Evolutionary conservation across 2,797 vertebrate species (phyloP).

Genomic region (Rhabdophis nuchalis): DNA sequence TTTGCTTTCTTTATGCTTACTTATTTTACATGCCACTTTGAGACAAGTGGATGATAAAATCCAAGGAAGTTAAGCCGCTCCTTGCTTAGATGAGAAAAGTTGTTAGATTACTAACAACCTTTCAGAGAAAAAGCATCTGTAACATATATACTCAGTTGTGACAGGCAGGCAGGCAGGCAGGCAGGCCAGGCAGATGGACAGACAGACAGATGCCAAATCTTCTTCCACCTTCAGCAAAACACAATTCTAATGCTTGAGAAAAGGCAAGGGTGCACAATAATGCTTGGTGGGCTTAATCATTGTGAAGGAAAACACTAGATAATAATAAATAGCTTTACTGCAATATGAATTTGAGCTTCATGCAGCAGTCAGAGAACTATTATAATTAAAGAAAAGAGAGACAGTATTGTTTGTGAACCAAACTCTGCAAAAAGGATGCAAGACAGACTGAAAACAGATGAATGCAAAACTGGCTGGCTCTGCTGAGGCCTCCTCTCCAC

Average conservation of each 20-base stretch:
- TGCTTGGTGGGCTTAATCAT: constrained; percentile 5
- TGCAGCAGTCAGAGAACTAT: background rate
- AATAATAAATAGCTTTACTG: constrained; percentile 7
- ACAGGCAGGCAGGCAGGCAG: no score
- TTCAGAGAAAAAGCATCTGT: constrained; percentile 11
- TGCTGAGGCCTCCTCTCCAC: background rate
- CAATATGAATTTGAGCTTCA: background rate
- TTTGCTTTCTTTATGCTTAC: constrained; percentile 31
- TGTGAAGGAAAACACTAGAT: constrained; percentile 10
- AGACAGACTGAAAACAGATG: background rate
- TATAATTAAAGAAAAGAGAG: background rate
- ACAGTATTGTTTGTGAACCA: background rate
- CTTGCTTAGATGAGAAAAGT: constrained; percentile 12
- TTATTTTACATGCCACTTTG: constrained; percentile 42
- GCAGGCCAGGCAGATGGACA: no score
- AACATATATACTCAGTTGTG: no score
- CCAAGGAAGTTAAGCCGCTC: background rate
- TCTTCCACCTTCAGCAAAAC: background rate
- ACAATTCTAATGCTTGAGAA: background rate
- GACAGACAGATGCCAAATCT: background rate
- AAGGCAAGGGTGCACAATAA: constrained; percentile 2
- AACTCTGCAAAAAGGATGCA: background rate
- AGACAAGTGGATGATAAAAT: constrained; percentile 35
- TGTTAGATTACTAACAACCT: background rate
- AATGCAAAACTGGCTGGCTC: background rate